Conservation (phyloP, 2,888 invertebrate species). For the Trachelus troglodyta region DNA sequence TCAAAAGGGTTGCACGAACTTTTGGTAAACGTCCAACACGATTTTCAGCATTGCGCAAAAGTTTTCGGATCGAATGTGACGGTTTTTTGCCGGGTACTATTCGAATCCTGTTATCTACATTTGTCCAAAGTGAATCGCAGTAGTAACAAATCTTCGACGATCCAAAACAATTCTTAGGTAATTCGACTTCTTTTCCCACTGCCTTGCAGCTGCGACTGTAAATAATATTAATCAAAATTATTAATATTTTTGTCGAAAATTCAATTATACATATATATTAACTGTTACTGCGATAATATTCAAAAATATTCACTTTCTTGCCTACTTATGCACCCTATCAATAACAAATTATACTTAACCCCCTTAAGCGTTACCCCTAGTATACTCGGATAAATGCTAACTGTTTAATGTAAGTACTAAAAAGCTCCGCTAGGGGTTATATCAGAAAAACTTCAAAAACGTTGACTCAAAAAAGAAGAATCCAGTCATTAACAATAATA, state of each 20-base stretch:
- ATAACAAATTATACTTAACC: too few relatives aligned
- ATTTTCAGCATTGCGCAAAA: slow-evolving; percentile 27
- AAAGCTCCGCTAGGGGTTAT: too few relatives aligned
- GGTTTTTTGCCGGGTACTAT: slow-evolving; percentile 37
- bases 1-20: slow-evolving; percentile 35
- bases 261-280: not conserved
- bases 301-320: too few relatives aligned
- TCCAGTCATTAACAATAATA: too few relatives aligned
- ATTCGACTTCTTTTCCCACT: slow-evolving; percentile 25
- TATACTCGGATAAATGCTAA: too few relatives aligned
- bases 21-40: slow-evolving; percentile 32
- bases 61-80: slow-evolving; percentile 41
- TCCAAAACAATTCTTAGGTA: slow-evolving; percentile 50
- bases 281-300: not conserved
- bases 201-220: slow-evolving; percentile 44
- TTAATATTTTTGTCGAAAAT: not conserved
- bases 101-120: slow-evolving; percentile 38
- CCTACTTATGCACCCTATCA: too few relatives aligned
- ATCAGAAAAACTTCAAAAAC: too few relatives aligned
- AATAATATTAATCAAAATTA: slow-evolving; percentile 16
- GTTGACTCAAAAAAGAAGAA: too few relatives aligned
- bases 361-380: too few relatives aligned
- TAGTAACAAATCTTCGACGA: slow-evolving; percentile 45
- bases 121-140: slow-evolving; percentile 53
- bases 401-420: too few relatives aligned